Evolutionary conservation across 1,140 invertebrate genomes (phyloP).

Genomic region (Procambarus virginalis): DNA sequence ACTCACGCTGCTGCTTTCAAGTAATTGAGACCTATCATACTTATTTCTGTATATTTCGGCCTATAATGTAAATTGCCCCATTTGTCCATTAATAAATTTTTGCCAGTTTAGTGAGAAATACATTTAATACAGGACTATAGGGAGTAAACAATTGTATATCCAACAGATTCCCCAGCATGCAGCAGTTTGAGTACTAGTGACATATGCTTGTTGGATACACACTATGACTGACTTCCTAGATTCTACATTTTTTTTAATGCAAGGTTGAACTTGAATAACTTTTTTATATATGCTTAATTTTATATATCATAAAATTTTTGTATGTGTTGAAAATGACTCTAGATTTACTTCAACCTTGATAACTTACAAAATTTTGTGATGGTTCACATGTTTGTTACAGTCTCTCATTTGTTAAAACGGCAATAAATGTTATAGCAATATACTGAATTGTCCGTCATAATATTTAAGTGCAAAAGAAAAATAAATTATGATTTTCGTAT

Average conservation of each 20-base stretch:
- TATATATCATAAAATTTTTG: not conserved
- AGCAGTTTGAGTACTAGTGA: not conserved
- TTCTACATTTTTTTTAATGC: not conserved
- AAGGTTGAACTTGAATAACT: not conserved
- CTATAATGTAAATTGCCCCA: not conserved
- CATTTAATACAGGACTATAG: not conserved
- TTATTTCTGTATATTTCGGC: not conserved
- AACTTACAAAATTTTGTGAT: not conserved
- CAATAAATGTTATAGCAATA: not conserved
- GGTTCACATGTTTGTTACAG: not conserved
- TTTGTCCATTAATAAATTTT: not conserved
- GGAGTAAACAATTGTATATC: not conserved
- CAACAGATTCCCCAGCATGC: not conserved
- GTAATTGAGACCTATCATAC: not conserved
- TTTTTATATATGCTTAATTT: conserved; percentile 3
- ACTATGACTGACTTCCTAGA: not conserved
- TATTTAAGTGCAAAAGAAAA: not conserved
- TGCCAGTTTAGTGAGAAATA: not conserved
- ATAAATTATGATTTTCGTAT: not conserved
- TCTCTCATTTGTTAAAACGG: not conserved
- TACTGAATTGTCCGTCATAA: not conserved
- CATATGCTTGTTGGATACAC: not conserved
- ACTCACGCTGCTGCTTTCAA: not conserved
- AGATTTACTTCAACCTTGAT: not conserved
- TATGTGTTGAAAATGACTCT: not conserved